Percentiles rank a stretch among this genome's conserved stretches.
These are phyloP conservation scores for Scomber japonicus DNA, from an alignment of 2,113 vertebrate species.

Conservation along the genomic window DNA sequence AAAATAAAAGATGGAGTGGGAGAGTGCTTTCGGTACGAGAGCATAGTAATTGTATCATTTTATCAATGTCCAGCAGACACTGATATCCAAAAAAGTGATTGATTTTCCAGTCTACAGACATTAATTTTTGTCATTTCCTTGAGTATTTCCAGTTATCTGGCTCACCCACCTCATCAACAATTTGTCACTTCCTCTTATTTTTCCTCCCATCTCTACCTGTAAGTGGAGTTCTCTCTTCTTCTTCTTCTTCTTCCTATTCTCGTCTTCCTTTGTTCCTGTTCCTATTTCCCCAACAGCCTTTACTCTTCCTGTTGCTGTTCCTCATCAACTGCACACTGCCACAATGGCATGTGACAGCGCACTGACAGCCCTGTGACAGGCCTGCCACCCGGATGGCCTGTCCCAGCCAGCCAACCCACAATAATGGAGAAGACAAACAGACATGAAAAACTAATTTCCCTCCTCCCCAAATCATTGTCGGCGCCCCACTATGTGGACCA, in stretches of 20 bases:
- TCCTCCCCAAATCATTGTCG: constrained; percentile 44
- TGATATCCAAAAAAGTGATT: background rate
- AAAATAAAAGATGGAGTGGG: constrained; percentile 13
- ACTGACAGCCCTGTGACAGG: constrained; percentile 66
- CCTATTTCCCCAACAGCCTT: constrained; percentile 63
- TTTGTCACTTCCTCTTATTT: background rate
- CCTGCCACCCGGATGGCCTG: constrained; percentile 65
- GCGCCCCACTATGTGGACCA: constrained; percentile 44
- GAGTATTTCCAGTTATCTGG: background rate
- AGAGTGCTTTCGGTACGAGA: constrained; percentile 5
- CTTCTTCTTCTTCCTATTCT: constrained; percentile 40
- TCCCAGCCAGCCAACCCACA: constrained; percentile 40
- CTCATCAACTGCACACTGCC: constrained; percentile 81
- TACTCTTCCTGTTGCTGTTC: constrained; percentile 77
- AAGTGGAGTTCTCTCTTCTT: constrained; percentile 16
- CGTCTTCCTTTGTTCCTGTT: constrained; percentile 57
- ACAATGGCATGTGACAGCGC: constrained; percentile 82
- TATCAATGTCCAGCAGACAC: constrained; percentile 17
- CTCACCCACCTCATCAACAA: background rate
- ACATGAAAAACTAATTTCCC: constrained; percentile 67
- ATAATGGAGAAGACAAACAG: constrained; percentile 79
- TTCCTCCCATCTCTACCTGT: constrained; percentile 12
- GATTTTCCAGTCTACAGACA: background rate
- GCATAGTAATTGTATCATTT: constrained; percentile 16
- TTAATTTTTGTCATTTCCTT: constrained; percentile 7